Base-by-base conservation (phyloP, 2,888 invertebrate species). In the Troglohyphantes excavatus region DNA sequence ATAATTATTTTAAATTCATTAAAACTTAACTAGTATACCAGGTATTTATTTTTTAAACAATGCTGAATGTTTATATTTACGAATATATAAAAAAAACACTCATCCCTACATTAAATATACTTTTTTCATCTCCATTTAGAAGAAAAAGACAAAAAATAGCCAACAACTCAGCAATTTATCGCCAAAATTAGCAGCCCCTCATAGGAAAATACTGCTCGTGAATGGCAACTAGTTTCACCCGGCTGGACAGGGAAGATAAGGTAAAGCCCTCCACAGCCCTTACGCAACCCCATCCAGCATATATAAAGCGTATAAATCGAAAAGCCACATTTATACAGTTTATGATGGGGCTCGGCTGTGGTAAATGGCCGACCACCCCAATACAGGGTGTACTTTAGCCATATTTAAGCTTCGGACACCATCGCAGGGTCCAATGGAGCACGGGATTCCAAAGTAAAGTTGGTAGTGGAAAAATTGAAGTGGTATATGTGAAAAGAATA, bases 171-270 rank as follows among this genome's bases (percentile, higher is more conserved):
- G 79, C 81, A 81, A 82, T 76, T 43, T 9, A 43, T 46, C 59
- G 88, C 88, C 88, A 89, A 89, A 61, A 46, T 9, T 19, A 27
- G 68, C 43, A 59, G 13, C 21, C 43, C 19, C 0, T 21, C 65
- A 17, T 73, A 72, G 29, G 68, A 86, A 87, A 81, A 70, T 73
- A 67, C 87, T n/a, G 61, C 75, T 33, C 7, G 53, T 78, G 83
- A 83, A 84, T 90, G 78, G 83, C 89, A 90, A 90, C 89, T 70
- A 73, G 73, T 68, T 76, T 63, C 21, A 61, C 83, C 72, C 83
- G 84, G 89, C 89, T 90, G 89, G 89, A 72, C 89, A 90, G 83
- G 39, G 63, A 13, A 90, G 89, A 90, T 90, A 90, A 90, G 88
- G 83, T 78, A 59, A 67, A 90, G 70, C 83, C 76, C 81, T 84